Base-by-base conservation (phyloP, 2,888 invertebrate species). In the Pomacea canaliculata region DNA sequence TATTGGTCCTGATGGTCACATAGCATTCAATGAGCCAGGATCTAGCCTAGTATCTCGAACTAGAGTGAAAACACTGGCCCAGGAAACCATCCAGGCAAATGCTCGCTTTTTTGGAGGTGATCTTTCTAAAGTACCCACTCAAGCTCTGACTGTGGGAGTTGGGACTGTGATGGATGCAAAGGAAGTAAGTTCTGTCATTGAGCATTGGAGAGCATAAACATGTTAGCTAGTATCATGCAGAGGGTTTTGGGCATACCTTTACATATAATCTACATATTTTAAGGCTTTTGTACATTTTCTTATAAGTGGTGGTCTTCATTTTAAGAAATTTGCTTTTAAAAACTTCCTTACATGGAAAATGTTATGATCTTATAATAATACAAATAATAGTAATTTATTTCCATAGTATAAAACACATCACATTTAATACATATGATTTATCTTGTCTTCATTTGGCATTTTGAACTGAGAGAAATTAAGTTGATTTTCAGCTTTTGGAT, bases 1-100 rank as follows among this genome's bases (percentile, higher is more conserved):
- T 79, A 99, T 99, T 91, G 99, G 99, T 1, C 98, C 98, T n/a
- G 99, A 99, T 92, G 99, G 99, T 0, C 99, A 99, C 92, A 98
- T 99, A 90, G 99, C 99, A 51, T 99, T 99, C 92, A 99, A 99
- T 92, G 99, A 99, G 92, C 99, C 99, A 1, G 99, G 99, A 73
- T 98, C 98, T 7, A 98, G 98, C 78, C 93, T 99, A 83, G 95
- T 95, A 59, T 99, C 99, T 19, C 93, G 98, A 83, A 99, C 99
- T 27, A 93, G 99, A 86, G 96, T 99, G 10, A 99, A 99, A 92
- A 97, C 98, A 23, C 93, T 99, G 66, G 97, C 98, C 51, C 95
- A 96, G 91, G 99, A 99, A 91, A 99, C 99, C 63, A 94, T 99
- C 68, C 95, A 96, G 90, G 99, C 99, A 73, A 99, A 99, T 93